phyloP scores from a whole-genome alignment of 2,113 vertebrate species.

The Odocoileus hemionus region DNA sequence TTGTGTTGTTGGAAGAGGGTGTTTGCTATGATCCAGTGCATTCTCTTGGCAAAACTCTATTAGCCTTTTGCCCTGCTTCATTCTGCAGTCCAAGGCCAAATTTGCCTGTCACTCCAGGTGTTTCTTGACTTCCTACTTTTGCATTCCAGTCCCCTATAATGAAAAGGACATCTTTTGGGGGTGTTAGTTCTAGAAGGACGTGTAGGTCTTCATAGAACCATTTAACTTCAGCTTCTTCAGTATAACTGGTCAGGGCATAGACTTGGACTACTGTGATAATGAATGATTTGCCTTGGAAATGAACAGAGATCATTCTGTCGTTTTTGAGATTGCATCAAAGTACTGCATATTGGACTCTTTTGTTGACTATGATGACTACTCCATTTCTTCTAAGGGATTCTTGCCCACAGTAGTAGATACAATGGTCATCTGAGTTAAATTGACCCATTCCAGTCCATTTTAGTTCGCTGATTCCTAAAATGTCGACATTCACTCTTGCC shows the following conservation, averaged over 20 bases:
- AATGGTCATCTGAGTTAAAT: not conserved
- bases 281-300: not conserved
- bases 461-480: not conserved
- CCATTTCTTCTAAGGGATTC: not conserved
- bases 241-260: not conserved
- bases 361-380: not conserved
- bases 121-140: not conserved
- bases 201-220: not conserved
- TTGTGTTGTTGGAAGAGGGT: not conserved
- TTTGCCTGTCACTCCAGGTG: not conserved
- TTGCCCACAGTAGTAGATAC: not conserved
- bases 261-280: not conserved
- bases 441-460: not conserved
- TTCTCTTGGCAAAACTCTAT: not conserved
- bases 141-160: not conserved
- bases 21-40: not conserved
- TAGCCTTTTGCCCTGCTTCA: not conserved
- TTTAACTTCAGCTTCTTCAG: not conserved
- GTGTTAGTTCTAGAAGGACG: not conserved
- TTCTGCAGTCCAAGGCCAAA: not conserved
- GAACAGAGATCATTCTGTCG: not conserved
- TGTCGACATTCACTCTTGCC: rapidly evolving
- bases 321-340: not conserved
- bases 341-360: not conserved
- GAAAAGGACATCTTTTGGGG: not conserved